A percentile compares a stretch with the other conserved stretches of the same genome.
Conservation (phyloP, 2,113 vertebrate species). For the Ammodytes marinus region DNA sequence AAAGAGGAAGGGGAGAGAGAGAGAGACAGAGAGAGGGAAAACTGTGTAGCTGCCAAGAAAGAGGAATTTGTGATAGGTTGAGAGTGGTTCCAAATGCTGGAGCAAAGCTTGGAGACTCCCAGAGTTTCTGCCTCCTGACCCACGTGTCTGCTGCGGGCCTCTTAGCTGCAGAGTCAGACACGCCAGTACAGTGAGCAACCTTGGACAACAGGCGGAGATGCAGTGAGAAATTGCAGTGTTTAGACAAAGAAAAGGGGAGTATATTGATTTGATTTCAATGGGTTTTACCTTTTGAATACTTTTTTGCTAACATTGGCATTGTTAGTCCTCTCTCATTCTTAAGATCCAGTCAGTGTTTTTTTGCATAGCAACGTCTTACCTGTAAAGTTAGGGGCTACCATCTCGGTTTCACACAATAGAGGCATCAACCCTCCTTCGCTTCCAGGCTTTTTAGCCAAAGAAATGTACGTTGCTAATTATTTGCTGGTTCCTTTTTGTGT, state of each 20-base stretch:
- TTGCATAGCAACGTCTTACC: neutral
- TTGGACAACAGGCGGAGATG: slow-evolving; percentile 10
- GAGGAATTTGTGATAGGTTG: slow-evolving; percentile 90
- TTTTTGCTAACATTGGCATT: neutral
- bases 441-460: slow-evolving; percentile 36
- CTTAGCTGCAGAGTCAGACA: slow-evolving; percentile 44
- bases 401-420: slow-evolving; percentile 44
- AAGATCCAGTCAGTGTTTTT: neutral
- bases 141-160: slow-evolving; percentile 54
- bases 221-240: neutral
- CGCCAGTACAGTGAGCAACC: slow-evolving; percentile 18
- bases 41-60: slow-evolving; percentile 89
- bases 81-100: slow-evolving; percentile 89
- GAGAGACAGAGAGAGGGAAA: slow-evolving; percentile 46
- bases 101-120: slow-evolving; percentile 80
- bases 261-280: neutral
- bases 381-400: slow-evolving; percentile 23
- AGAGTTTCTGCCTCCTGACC: slow-evolving; percentile 85
- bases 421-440: slow-evolving; percentile 36
- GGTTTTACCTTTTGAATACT: neutral
- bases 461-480: slow-evolving; percentile 52
- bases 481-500: slow-evolving; percentile 49
- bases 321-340: neutral
- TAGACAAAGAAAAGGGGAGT: neutral
- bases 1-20: slow-evolving; percentile 76